Conservation (phyloP, 2,888 invertebrate genomes). For the Fissipunctia ypsillon region DNA sequence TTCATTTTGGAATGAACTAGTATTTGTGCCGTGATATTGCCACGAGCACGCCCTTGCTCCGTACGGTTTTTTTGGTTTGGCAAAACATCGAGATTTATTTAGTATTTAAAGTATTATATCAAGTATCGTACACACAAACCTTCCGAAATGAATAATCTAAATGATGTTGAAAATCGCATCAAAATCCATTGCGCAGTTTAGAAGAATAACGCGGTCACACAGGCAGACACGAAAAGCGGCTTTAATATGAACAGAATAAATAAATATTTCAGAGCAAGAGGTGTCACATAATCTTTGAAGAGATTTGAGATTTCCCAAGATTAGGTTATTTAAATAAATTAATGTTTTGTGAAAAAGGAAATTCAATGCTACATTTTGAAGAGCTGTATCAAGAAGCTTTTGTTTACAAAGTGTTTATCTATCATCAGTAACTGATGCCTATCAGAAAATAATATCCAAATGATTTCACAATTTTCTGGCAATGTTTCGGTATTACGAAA, state of each 20-base stretch:
- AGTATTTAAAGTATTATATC: too few species aligned
- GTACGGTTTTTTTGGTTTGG: too few species aligned
- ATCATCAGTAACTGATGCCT: slow-evolving; percentile 29
- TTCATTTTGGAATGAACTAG: neutral
- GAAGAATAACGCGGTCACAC: too few species aligned
- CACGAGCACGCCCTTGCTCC: too few species aligned
- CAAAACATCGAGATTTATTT: too few species aligned
- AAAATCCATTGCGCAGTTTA: too few species aligned
- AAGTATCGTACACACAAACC: too few species aligned
- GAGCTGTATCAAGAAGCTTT: slow-evolving; percentile 16
- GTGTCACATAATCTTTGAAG: slow-evolving; percentile 27
- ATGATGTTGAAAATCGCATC: too few species aligned
- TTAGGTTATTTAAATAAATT: slow-evolving; percentile 35
- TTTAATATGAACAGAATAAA: too few species aligned
- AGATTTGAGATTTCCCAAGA: slow-evolving; percentile 19
- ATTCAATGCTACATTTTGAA: slow-evolving; percentile 19
- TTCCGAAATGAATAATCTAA: too few species aligned
- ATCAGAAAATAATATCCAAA: slow-evolving; percentile 14
- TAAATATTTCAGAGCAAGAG: slow-evolving; percentile 15
- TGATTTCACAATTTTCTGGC: slow-evolving; percentile 6
- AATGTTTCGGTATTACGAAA: neutral
- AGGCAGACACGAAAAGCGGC: too few species aligned
- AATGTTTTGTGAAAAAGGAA: slow-evolving; percentile 12
- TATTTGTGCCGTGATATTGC: neutral
- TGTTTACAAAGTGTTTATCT: slow-evolving; percentile 31